Base-by-base conservation (phyloP, 2,888 invertebrate genomes). In the Geotrupes spiniger region DNA sequence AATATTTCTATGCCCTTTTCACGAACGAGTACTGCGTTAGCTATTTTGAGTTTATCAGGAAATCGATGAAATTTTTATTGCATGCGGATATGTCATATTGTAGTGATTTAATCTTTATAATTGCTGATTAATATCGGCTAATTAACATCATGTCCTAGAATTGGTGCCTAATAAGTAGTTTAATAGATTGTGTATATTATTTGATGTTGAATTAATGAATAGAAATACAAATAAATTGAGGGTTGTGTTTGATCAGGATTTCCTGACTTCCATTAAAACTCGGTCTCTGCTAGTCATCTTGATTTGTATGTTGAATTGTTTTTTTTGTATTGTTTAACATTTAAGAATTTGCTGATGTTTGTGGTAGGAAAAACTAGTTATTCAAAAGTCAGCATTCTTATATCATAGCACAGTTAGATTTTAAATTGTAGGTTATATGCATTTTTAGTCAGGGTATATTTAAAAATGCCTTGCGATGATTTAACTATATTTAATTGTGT, bases 281-380 rank as follows among this genome's bases (percentile, higher is more conserved):
- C 69, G 64, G 68, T 68, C 68, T 65, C 62, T 70, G 69, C 72
- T 72, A 72, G 72, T 72, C 72, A 72, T 70, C 69, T 70, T 65
- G 61, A 64, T 63, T 46, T 70, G 63, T 69, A 70, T 68, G 66
- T 70, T 69, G 67, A 68, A 64, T 68, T 68, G 65, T 70, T 70
- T 68, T 69, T 61, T 68, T 66, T 64, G 39, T 44, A 26, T 46
- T 15, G 36, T 39, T 29, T 14, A 36, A 36, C 40, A 36, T 50
- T 45, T 36, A 25, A 16, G 36, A 31, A 26, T 36, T 27, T 28
- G 49, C 49, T 46, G 40, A 45, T 43, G 28, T 12, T 43, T 36
- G 26, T 33, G 38, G 37, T 42, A 47, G 39, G 42, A 40, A 38
- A 38, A 42, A 37, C 29, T 26, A 37, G 17, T 25, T 25, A 26